Evolutionary conservation across 2,888 invertebrate species (phyloP), one percentile per base, ranked within the genome.

Genomic region (Digitonthophagus gazella): DNA sequence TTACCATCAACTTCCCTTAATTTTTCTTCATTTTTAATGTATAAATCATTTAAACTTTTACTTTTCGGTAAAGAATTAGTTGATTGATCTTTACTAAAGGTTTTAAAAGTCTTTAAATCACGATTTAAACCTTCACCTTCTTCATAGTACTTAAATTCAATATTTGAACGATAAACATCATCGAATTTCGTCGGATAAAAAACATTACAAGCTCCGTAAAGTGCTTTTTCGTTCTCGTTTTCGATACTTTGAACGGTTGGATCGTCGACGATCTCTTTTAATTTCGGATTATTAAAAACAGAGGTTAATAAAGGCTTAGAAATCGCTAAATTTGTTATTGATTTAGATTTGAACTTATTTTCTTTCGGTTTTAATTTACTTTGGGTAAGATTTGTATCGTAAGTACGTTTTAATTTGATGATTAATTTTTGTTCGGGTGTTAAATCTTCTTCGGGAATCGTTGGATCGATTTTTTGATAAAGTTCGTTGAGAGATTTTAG

Each of bases 241-340:
- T 80, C 79, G 3, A 80, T 75, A 3, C 75, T 74, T 15, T 72
- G 74, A 61, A 81, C 68, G 15, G 74, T 75, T 0, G 79, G 77
- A 67, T 80, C 75, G 5, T 75, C 75, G 3, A 77, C 75, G 5
- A 81, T 79, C 65, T 76, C 74, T 58, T 79, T 76, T 44, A 82
- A 69, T 70, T 78, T 78, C 0, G 80, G 80, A 73, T 82, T 81
- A 0, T 73, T 68, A 44, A 80, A 74, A 4, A 82, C 81, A 0
- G 82, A 82, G 64, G 75, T 75, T 58, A 81, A 64, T 1, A 81
- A 74, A 0, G 82, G 82, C 71, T 80, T 82, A 73, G 78, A 83
- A 64, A 82, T 82, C 4, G 80, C 80, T 11, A 78, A 76, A 64
- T 76, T 78, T 71, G 74, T 78, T 75, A 80, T 81, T 0, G 79